phyloP scores from a whole-genome alignment of 2,797 vertebrate genomes.

The Cynopterus sphinx region DNA sequence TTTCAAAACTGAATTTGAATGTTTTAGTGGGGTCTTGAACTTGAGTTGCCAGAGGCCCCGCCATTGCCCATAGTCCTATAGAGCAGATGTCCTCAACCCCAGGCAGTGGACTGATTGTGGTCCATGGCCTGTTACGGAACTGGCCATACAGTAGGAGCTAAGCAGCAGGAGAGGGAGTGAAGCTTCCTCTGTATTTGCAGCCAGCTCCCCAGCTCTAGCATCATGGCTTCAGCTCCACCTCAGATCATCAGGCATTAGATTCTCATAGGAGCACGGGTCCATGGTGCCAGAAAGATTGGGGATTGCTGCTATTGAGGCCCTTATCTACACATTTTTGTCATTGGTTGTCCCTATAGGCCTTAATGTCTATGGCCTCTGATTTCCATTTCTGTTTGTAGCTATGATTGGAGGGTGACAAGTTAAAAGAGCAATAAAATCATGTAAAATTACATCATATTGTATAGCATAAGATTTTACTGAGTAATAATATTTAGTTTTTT shows the following conservation, averaged over 20 bases:
- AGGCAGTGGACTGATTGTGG: too few relatives aligned
- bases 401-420: neutral
- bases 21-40: neutral
- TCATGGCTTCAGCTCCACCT: too few relatives aligned
- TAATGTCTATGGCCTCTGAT: neutral
- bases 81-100: neutral
- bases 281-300: too few relatives aligned
- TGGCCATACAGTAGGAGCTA: too few relatives aligned
- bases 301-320: too few relatives aligned
- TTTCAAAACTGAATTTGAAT: neutral
- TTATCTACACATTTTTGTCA: neutral
- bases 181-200: too few relatives aligned
- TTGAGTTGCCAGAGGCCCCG: neutral
- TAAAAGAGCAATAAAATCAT: neutral
- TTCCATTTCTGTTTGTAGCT: neutral
- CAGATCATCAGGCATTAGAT: too few relatives aligned
- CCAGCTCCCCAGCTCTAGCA: too few relatives aligned
- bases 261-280: too few relatives aligned
- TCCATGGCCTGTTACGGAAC: too few relatives aligned
- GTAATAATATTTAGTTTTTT: neutral
- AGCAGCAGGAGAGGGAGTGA: too few relatives aligned
- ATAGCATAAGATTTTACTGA: neutral
- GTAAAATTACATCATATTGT: neutral
- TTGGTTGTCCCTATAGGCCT: neutral
- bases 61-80: neutral